These are phyloP conservation scores for Apamea monoglypha DNA, from an alignment of 2,888 invertebrate species.

Conservation along the genomic window DNA sequence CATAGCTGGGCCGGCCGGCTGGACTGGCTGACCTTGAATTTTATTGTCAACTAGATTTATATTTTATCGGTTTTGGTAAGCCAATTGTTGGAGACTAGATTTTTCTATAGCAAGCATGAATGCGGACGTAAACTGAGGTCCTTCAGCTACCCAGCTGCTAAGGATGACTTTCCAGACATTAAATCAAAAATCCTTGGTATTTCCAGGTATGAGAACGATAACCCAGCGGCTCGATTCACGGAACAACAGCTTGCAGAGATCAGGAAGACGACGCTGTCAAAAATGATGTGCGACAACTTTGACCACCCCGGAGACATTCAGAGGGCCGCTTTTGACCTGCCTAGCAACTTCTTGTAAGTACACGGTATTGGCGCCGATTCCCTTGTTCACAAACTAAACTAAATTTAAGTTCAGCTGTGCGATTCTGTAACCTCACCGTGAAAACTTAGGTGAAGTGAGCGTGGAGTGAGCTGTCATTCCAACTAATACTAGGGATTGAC, in stretches of 20 bases:
- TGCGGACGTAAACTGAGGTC: neutral
- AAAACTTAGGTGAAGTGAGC: no score
- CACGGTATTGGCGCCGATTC: neutral
- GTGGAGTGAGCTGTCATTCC: no score
- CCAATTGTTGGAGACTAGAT: neutral
- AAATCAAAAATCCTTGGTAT: neutral
- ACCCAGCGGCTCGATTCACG: constrained; percentile 94
- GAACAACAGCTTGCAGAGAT: constrained; percentile 97
- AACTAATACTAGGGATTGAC: no score
- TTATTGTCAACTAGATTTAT: neutral
- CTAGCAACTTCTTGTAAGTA: constrained; percentile 95
- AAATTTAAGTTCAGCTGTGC: no score
- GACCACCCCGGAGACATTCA: constrained; percentile 96
- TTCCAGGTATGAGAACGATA: constrained; percentile 95
- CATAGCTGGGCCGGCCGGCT: neutral
- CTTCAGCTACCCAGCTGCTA: neutral
- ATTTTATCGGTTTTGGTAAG: neutral
- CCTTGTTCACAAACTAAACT: no score
- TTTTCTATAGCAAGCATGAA: neutral
- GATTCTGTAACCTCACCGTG: no score
- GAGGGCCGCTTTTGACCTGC: constrained; percentile 96
- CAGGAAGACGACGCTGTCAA: constrained; percentile 95
- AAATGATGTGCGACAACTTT: constrained; percentile 97
- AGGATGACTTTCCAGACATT: neutral
- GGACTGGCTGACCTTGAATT: no score